phyloP scores from a whole-genome alignment of 2,113 vertebrate genomes.

The Sinocyclocheilus anshuiensis region DNA sequence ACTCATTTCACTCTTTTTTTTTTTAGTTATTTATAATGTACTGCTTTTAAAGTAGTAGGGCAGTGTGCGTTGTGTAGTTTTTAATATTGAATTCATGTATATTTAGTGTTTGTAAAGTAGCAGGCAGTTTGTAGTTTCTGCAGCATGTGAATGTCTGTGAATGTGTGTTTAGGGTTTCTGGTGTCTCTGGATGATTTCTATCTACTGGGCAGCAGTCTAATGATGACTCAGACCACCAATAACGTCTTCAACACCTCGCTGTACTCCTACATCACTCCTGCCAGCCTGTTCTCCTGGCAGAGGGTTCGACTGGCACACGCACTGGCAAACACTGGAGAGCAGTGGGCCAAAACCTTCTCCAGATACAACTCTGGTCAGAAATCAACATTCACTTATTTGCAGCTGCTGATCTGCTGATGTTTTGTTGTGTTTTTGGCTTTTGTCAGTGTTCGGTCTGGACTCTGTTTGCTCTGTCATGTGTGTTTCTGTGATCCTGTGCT shows the following conservation, averaged over 20 bases:
- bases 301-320: constrained; percentile 87
- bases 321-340: constrained; percentile 80
- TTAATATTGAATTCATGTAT: too few relatives aligned
- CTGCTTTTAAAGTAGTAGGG: background rate
- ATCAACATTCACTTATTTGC: background rate
- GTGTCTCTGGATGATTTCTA: constrained; percentile 93
- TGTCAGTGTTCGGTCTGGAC: background rate
- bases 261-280: constrained; percentile 73
- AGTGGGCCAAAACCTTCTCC: constrained; percentile 85
- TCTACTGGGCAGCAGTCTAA: constrained; percentile 84
- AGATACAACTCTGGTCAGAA: constrained; percentile 85
- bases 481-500: background rate
- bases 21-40: background rate
- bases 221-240: constrained; percentile 93
- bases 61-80: background rate
- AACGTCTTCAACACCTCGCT: constrained; percentile 81
- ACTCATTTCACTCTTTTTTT: too few relatives aligned
- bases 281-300: constrained; percentile 88
- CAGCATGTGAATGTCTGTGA: background rate
- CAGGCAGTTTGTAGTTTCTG: background rate
- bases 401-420: background rate
- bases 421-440: background rate
- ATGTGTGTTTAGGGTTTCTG: constrained; percentile 79
- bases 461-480: background rate
- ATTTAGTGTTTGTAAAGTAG: background rate